Percentiles rank a stretch among this genome's conserved stretches.
These are phyloP conservation scores for Zophobas morio DNA, from an alignment of 1,140 invertebrate species.

Conservation along the genomic window DNA sequence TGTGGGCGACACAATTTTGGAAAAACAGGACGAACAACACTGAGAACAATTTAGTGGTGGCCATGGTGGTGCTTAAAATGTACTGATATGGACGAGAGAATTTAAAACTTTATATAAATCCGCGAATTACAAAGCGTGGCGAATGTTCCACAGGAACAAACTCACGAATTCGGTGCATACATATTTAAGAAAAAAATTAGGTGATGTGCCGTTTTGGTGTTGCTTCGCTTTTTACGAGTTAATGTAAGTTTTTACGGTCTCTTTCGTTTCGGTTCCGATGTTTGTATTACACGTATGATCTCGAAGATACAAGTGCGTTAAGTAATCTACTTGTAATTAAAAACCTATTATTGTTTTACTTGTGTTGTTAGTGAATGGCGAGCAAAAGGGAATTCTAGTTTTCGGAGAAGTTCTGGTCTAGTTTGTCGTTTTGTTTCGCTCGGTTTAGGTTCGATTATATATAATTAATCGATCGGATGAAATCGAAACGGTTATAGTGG, in stretches of 20 bases:
- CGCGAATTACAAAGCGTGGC: conserved; percentile 15
- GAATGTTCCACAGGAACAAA: conserved; percentile 28
- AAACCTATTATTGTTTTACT: neutral
- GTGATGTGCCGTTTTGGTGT: conserved; percentile 30
- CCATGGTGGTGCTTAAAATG: neutral
- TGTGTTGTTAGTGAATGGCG: neutral
- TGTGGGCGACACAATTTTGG: neutral
- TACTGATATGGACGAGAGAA: conserved; percentile 33
- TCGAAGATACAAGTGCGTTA: conserved; percentile 21
- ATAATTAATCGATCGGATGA: too few species aligned
- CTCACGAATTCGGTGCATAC: conserved; percentile 44
- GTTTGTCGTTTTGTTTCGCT: neutral
- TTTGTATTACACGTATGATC: neutral
- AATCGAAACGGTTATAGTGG: too few species aligned
- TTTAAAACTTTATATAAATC: conserved; percentile 22
- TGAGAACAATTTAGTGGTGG: conserved; percentile 3
- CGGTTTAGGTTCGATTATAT: neutral
- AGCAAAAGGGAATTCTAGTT: neutral
- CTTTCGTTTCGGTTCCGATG: conserved; percentile 19
- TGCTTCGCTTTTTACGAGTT: conserved; percentile 33
- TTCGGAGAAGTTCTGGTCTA: too few species aligned
- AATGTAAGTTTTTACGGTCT: conserved; percentile 36
- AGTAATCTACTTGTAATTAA: conserved; percentile 1
- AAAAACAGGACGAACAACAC: conserved; percentile 12
- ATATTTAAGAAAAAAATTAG: conserved; percentile 46